phyloP scores from a whole-genome alignment of 2,113 vertebrate species.

The Phycodurus eques region DNA sequence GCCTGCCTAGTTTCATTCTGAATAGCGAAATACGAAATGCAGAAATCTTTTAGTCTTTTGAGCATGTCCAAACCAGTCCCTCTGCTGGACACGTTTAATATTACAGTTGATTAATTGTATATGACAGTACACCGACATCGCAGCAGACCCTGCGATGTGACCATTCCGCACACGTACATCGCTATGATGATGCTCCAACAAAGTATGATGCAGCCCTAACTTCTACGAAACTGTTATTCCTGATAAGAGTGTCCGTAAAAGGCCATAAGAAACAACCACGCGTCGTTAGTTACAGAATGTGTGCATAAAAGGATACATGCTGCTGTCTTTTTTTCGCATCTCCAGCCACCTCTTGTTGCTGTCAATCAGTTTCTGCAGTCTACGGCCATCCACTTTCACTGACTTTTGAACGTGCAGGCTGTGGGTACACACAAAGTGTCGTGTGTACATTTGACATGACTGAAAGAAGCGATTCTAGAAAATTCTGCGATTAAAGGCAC shows the following conservation, averaged over 20 bases:
- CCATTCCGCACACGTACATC: too few species aligned
- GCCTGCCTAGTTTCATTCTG: too few species aligned
- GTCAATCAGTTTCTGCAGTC: conserved; percentile 78
- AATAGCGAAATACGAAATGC: too few species aligned
- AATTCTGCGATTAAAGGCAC: not conserved
- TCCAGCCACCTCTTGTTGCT: conserved; percentile 87
- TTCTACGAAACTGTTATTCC: too few species aligned
- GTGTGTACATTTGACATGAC: not conserved
- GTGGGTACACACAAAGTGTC: conserved; percentile 16
- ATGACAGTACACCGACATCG: too few species aligned
- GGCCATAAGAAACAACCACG: not conserved
- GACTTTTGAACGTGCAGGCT: conserved; percentile 54
- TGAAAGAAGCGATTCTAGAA: not conserved
- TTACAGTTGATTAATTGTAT: too few species aligned
- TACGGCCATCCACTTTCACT: conserved; percentile 49
- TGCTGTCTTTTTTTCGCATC: conserved; percentile 77
- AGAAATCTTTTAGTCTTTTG: too few species aligned
- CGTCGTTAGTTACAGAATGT: not conserved
- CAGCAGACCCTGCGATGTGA: too few species aligned
- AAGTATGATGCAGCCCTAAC: too few species aligned
- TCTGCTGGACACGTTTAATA: too few species aligned
- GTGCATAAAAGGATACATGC: conserved; percentile 82
- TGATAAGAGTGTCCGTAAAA: not conserved
- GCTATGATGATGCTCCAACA: too few species aligned
- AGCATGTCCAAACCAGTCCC: too few species aligned